Evolutionary conservation across 2,797 vertebrate genomes (phyloP), one percentile per base, ranked within the genome.

Genomic region (Masticophis lateralis): DNA sequence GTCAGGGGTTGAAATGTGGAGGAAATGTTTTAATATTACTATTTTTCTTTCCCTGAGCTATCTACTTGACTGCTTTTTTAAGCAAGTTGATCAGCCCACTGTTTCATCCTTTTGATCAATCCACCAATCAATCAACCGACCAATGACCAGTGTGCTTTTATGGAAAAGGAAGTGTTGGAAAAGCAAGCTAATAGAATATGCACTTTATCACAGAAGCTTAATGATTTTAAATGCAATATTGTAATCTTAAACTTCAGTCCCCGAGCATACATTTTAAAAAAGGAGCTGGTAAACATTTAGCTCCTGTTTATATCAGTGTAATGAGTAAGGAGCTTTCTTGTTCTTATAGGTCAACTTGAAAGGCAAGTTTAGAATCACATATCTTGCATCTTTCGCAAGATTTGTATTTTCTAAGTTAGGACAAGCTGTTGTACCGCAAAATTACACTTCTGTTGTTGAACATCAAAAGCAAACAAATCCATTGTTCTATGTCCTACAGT

Each of bases 381-480:
- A 5, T 57, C 61, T 86, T 74, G 32, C 53, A 63, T 18, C 27
- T 56, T 47, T 90, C 53, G 12, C 14, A 32, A 53, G 60, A 32
- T 59, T 18, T 87, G 28, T 59, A 87, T 87, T 90, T 87, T 87
- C 53, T 51, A 93, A 87, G 90, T 57, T n/a, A 90, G 66, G 61
- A 90, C 51, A 10, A 27, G 11, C 60, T 59, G 83, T 90, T 93
- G 37, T 53, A 20, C 37, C 57, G 25, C 89, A 90, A 90, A 90
- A 87, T 55, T 87, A 55, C 25, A 27, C 53, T 90, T 93, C 87
- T 59, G 57, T 93, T 32, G 83, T 87, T n/a, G 16, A 87, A 93
- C 92, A 93, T 93, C 79, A 90, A 93, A 90, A 86, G 53, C 32
- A 74, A 87, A 57, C 32, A 57, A 90, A 93, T 63, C 27, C 51